Base-by-base conservation (phyloP, 2,888 invertebrate species). In the Liodrosophila aerea region DNA sequence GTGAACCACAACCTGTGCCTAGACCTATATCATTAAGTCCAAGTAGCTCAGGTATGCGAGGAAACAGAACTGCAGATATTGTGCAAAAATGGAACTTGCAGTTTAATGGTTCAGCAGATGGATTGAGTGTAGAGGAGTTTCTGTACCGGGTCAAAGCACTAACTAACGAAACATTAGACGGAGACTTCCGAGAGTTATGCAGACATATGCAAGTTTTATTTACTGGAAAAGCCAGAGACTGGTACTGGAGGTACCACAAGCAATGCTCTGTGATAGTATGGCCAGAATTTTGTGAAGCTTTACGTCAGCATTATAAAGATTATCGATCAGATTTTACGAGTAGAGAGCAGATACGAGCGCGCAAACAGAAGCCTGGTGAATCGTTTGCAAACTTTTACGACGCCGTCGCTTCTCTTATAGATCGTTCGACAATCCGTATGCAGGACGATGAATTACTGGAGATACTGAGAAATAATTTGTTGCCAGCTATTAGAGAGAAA, bases 61-160 rank as follows among this genome's bases (percentile, higher is more conserved):
- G 2, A 2, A 9, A 39, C 12, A 51, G 29, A 8, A 13, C 11
- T 1, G 34, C 43, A 2, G 41, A 57, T 7, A 44, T 12, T n/a
- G 49, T 50, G 15, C 50, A 39, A 31, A 49, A 33, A 12, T 57
- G 50, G 22, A 22, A 22, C 22, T 30, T 30, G 40, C 33, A 50
- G 4, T 43, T 57, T 44, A 31, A 37, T 41, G 31, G 49, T 0
- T 49, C 47, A 0, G 7, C 16, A 1, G 18, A 56, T 36, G 49
- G 43, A 1, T 41, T 31, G 12, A 27, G 43, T 8, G 49, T 49
- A 1, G 37, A 57, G 9, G 45, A 45, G n/a, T 53, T 53, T 8
- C 36, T 52, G 1, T 52, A 52, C 37, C 34, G 34, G 8, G 34
- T 51, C 8, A 34, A 22, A 8, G 34, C 16, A 7, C 18, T 53